Conservation (phyloP, 2,888 invertebrate genomes). For the Scaptomyza cyrtandrae region DNA sequence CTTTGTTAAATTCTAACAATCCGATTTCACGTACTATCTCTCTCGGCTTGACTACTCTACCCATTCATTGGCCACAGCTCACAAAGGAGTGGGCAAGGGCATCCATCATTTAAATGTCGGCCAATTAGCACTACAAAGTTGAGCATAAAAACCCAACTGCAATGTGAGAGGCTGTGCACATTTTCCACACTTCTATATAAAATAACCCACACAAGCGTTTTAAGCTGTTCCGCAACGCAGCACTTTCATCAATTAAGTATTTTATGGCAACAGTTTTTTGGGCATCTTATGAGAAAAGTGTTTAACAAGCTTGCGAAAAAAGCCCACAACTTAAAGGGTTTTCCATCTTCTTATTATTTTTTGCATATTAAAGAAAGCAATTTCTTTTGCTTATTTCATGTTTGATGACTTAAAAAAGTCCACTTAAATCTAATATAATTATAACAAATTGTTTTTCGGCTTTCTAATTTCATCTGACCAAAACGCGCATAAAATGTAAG, state of each 20-base stretch:
- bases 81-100: neutral
- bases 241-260: conserved; percentile 1
- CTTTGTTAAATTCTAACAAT: neutral
- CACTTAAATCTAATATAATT: no score
- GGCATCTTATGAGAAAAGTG: neutral
- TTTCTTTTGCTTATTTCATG: neutral
- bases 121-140: neutral
- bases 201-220: neutral
- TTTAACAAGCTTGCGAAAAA: neutral
- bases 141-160: neutral
- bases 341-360: neutral
- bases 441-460: no score
- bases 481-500: neutral
- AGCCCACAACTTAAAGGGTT: neutral
- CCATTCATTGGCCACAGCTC: neutral
- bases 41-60: no score
- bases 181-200: neutral
- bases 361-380: neutral
- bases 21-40: neutral
- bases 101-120: neutral
- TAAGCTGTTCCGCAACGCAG: conserved; percentile 1
- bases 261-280: neutral
- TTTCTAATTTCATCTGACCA: no score
- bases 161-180: neutral
- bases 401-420: no score